phyloP scores from a whole-genome alignment of 1,140 invertebrate species.

The Drosophila nikananu region DNA sequence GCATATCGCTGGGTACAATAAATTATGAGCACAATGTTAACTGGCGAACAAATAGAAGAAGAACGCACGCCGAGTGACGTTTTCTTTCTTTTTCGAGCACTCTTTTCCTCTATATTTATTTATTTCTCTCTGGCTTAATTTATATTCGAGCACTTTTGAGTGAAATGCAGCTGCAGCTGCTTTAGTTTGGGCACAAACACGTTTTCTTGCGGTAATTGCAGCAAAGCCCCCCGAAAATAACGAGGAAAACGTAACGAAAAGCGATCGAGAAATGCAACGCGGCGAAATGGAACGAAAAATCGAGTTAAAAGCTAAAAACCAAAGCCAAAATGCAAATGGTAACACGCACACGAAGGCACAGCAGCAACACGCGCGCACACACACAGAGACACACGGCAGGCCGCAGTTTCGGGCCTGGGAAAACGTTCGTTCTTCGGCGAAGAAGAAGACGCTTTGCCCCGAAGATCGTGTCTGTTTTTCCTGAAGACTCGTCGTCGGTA shows the following conservation, averaged over 20 bases:
- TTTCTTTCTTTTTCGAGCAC: constrained; percentile 33
- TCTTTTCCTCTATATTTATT: constrained; percentile 27
- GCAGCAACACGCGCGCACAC: constrained; percentile 18
- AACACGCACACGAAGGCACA: constrained; percentile 47
- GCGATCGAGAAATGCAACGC: constrained; percentile 54
- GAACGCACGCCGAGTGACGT: constrained; percentile 53
- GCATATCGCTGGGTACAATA: constrained; percentile 48
- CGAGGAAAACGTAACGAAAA: constrained; percentile 42
- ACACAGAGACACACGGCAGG: constrained; percentile 13
- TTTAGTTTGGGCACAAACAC: constrained; percentile 48
- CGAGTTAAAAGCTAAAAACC: constrained; percentile 27
- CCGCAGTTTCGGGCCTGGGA: constrained; percentile 30
- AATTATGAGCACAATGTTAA: constrained; percentile 80
- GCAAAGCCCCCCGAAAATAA: constrained; percentile 36
- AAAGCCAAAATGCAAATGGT: constrained; percentile 70
- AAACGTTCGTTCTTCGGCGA: constrained; percentile 77
- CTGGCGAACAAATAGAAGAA: constrained; percentile 63
- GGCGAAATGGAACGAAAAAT: constrained; percentile 54
- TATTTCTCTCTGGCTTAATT: constrained; percentile 16
- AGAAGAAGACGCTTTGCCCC: constrained; percentile 54
- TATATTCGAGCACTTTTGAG: constrained; percentile 55
- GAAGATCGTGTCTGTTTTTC: constrained; percentile 29
- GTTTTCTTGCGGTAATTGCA: constrained; percentile 64
- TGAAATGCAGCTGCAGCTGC: constrained; percentile 55
- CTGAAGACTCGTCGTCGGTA: background rate